phyloP scores from a whole-genome alignment of 2,888 invertebrate species.

The Hyposoter dolosus region DNA sequence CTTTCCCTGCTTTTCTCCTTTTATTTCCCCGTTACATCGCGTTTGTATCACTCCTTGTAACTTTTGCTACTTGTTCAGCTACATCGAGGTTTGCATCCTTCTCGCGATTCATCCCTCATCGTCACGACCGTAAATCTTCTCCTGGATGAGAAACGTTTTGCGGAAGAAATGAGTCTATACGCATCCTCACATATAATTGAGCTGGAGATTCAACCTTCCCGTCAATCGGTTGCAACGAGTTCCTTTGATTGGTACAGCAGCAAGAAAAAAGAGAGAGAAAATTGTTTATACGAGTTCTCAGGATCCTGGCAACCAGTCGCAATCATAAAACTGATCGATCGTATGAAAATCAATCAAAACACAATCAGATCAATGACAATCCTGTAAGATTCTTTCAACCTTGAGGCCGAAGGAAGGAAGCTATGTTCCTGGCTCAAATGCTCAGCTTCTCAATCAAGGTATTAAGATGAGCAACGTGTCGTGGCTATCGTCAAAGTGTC shows the following conservation, averaged over 20 bases:
- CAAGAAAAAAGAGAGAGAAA: not conserved
- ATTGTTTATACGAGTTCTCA: not conserved
- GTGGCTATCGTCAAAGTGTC: constrained; percentile 39
- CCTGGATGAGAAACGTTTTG: constrained; percentile 83
- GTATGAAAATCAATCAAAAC: not conserved
- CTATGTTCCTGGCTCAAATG: not conserved
- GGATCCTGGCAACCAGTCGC: not conserved
- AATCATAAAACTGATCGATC: not conserved
- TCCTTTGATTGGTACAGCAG: not conserved
- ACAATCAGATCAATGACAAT: not conserved
- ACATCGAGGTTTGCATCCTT: constrained; percentile 29
- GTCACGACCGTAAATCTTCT: constrained; percentile 80
- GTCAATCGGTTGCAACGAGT: constrained; percentile 38
- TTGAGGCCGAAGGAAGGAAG: not conserved
- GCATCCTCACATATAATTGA: constrained; percentile 77
- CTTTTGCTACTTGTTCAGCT: constrained; percentile 31
- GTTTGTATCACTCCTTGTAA: constrained; percentile 65
- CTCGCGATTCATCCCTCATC: constrained; percentile 60
- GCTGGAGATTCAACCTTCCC: constrained; percentile 58
- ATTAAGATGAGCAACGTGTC: constrained; percentile 54
- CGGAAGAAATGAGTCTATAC: constrained; percentile 75
- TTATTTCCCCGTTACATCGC: constrained; percentile 71
- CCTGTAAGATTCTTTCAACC: not conserved
- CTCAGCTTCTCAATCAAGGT: not conserved
- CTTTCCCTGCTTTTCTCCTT: constrained; percentile 51